Percentiles rank a stretch among this genome's conserved stretches.
Evolutionary conservation across 2,797 vertebrate genomes (phyloP).

Genomic region (Acanthurus leucopareius): DNA sequence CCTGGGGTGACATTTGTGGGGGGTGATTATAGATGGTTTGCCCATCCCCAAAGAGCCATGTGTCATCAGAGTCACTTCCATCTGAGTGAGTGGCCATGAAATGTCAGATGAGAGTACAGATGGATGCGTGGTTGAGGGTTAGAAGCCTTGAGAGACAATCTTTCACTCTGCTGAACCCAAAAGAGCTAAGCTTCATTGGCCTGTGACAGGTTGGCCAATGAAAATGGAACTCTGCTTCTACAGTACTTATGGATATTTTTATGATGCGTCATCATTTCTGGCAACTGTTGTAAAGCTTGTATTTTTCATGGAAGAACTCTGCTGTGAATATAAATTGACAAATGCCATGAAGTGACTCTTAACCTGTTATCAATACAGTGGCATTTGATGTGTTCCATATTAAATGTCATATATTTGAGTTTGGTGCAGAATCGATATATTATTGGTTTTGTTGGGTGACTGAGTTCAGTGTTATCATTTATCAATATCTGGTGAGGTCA

Average conservation of each 20-base stretch:
- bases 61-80: slow-evolving; percentile 71
- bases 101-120: slow-evolving; percentile 73
- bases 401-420: background rate
- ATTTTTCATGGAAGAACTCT: slow-evolving; percentile 20
- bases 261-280: slow-evolving; percentile 44
- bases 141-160: slow-evolving; percentile 62
- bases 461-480: background rate
- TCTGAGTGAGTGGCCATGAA: slow-evolving; percentile 77
- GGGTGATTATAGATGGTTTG: slow-evolving; percentile 66
- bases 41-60: slow-evolving; percentile 63
- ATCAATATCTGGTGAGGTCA: background rate
- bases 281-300: background rate
- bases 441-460: background rate
- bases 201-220: slow-evolving; percentile 41
- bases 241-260: slow-evolving; percentile 52
- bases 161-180: slow-evolving; percentile 64
- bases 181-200: slow-evolving; percentile 56
- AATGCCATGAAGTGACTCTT: slow-evolving; percentile 12
- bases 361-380: background rate
- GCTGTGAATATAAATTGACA: slow-evolving; percentile 7
- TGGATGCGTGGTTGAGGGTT: slow-evolving; percentile 71
- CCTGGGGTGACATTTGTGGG: slow-evolving; percentile 70
- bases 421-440: slow-evolving; percentile 1
- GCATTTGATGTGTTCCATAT: slow-evolving; percentile 1
- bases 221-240: slow-evolving; percentile 26